Base-by-base conservation (phyloP, 2,113 vertebrate genomes). In the Talpa occidentalis region DNA sequence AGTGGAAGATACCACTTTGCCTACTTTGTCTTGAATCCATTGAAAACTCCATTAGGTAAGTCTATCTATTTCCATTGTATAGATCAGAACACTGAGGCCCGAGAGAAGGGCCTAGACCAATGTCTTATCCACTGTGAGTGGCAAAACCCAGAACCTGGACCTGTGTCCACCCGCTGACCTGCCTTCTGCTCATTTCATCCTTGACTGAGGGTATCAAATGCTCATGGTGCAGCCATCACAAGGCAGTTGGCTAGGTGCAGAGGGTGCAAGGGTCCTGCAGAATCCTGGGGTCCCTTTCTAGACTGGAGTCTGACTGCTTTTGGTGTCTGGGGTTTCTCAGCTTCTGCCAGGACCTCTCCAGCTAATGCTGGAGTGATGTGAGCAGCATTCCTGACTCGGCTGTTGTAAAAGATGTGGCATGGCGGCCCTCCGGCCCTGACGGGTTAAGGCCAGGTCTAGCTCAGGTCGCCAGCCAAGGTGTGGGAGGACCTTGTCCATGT, bases 291-390 rank as follows among this genome's bases (percentile, higher is more conserved):
- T 35, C 56, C 26, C 35, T 67, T 0, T 2, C 37, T 28, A 69
- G 90, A 4, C 5, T 4, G 21, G 54, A 42, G 64, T 42, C 21
- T 22, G 49, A 7, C 44, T n/a, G 16, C 66, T 35, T 5, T 22
- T 62, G 22, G 69, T 60, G 64, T 54, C 15, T 35, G 40, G 69
- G 40, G 21, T 64, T 40, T 37, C 21, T 19, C 49, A 47, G 30
- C 28, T 26, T 87, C 10, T n/a, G n/a, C n/a, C n/a, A n/a, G n/a
- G n/a, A n/a, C n/a, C n/a, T n/a, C n/a, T n/a, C n/a, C n/a, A n/a
- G n/a, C n/a, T n/a, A 10, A 28, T 49, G 49, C 37, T 0, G 0
- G 17, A 28, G 44, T 32, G 67, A 76, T 3, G 1, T 0, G 44
- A 40, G 59, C 3, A 6, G 28, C 10, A 1, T 32, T n/a, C 6